These are phyloP conservation scores for Phytoseiulus persimilis DNA, from an alignment of 2,888 invertebrate genomes.

Conservation along the genomic window DNA sequence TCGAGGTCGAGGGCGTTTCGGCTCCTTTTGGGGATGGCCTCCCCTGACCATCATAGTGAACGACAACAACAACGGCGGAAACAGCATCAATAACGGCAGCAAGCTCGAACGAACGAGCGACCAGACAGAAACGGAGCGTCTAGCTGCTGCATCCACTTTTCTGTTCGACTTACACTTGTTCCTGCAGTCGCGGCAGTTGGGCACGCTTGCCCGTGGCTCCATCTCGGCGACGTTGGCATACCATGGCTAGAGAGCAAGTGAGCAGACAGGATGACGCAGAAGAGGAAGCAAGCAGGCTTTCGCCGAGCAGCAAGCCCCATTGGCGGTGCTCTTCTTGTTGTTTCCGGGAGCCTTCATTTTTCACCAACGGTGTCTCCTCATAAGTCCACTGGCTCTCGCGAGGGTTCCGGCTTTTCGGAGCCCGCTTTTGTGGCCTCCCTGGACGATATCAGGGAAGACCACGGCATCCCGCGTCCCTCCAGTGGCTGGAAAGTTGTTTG, in stretches of 20 bases:
- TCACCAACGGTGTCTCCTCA: not conserved
- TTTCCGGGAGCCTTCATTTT: not conserved
- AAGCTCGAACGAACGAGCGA: not conserved
- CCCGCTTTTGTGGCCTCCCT: no score
- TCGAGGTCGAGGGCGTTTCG: not conserved
- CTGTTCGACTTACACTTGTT: constrained; percentile 5
- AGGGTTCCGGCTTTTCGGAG: not conserved
- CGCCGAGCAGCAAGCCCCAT: not conserved
- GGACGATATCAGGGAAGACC: no score
- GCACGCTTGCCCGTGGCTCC: not conserved
- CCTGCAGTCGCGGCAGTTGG: not conserved
- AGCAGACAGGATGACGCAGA: not conserved
- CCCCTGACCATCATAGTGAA: not conserved
- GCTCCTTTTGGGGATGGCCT: not conserved
- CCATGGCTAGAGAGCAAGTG: not conserved
- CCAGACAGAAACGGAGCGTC: not conserved
- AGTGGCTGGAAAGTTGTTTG: no score
- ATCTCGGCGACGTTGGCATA: not conserved
- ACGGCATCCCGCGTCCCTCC: no score
- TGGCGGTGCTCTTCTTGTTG: not conserved
- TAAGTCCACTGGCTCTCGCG: not conserved
- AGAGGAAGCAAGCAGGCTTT: not conserved
- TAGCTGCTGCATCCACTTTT: not conserved
- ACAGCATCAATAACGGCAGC: not conserved
- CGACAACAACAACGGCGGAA: not conserved